A percentile compares a stretch with the other conserved stretches of the same genome.
Evolutionary conservation across 2,113 vertebrate genomes (phyloP).

Genomic region (Delphinus delphis): DNA sequence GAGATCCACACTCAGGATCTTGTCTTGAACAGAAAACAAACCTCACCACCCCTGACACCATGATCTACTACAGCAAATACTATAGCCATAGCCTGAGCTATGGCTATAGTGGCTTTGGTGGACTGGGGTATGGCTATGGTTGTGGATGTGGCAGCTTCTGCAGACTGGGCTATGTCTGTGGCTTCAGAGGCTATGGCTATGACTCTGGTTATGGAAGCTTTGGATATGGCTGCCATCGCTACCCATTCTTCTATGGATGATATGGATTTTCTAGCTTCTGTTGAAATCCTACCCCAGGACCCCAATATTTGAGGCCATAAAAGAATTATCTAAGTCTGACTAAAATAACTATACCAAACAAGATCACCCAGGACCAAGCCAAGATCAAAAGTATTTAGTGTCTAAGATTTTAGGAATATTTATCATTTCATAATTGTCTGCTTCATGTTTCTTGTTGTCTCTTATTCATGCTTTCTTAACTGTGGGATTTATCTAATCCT

Average conservation of each 20-base stretch:
- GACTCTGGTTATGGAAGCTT: background rate
- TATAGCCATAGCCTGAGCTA: background rate
- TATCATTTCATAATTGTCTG: background rate
- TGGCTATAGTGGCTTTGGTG: rapidly evolving
- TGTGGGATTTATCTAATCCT: background rate
- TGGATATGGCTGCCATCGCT: background rate
- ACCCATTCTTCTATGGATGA: background rate
- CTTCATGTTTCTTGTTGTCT: background rate
- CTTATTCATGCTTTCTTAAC: background rate
- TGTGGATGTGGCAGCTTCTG: background rate
- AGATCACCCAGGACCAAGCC: background rate
- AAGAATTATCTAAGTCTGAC: background rate
- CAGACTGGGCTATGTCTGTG: background rate
- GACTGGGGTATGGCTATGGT: background rate
- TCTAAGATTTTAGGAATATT: background rate
- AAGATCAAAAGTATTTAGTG: background rate
- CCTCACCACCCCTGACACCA: background rate
- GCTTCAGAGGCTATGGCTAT: background rate
- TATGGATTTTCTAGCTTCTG: background rate
- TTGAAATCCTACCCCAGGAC: background rate
- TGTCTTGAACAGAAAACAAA: background rate
- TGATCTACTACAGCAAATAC: background rate
- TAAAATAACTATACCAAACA: background rate
- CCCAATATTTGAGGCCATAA: background rate
- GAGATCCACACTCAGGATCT: background rate